Conservation (phyloP, 1,140 invertebrate genomes). For the Melipona quadrifasciata region DNA sequence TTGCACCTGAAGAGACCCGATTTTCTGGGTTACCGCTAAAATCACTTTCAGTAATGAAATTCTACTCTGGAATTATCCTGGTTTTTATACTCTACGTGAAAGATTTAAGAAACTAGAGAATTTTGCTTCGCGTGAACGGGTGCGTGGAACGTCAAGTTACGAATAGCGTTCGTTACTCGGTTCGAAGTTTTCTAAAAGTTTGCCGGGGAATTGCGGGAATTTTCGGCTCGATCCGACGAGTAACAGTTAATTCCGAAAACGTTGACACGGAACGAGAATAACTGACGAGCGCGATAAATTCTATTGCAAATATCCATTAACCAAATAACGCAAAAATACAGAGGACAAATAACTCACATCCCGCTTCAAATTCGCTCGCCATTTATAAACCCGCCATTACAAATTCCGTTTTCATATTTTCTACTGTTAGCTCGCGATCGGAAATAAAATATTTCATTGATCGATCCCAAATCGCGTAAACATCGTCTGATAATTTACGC, state of each 20-base stretch:
- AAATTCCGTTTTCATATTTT: not conserved
- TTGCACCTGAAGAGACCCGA: too few relatives aligned
- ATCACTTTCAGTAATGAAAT: too few relatives aligned
- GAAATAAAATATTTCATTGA: not conserved
- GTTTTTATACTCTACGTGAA: fast-evolving
- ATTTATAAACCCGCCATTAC: not conserved
- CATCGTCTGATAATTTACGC: not conserved
- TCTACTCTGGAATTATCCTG: too few relatives aligned
- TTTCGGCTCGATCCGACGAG: not conserved
- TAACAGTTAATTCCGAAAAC: not conserved
- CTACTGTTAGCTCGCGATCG: not conserved
- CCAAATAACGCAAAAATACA: not conserved
- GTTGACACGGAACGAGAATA: not conserved
- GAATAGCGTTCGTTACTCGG: too few relatives aligned
- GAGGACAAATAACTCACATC: not conserved
- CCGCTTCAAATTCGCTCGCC: not conserved
- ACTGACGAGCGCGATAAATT: not conserved
- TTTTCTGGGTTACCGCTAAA: too few relatives aligned
- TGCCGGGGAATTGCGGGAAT: not conserved
- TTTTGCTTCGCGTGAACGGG: not conserved
- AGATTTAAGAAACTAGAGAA: not conserved
- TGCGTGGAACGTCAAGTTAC: too few relatives aligned
- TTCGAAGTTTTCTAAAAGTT: not conserved
- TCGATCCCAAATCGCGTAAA: not conserved
- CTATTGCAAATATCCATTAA: not conserved